Evolutionary conservation across 2,888 invertebrate species (phyloP).

Genomic region (Sclerodermus sp.): DNA sequence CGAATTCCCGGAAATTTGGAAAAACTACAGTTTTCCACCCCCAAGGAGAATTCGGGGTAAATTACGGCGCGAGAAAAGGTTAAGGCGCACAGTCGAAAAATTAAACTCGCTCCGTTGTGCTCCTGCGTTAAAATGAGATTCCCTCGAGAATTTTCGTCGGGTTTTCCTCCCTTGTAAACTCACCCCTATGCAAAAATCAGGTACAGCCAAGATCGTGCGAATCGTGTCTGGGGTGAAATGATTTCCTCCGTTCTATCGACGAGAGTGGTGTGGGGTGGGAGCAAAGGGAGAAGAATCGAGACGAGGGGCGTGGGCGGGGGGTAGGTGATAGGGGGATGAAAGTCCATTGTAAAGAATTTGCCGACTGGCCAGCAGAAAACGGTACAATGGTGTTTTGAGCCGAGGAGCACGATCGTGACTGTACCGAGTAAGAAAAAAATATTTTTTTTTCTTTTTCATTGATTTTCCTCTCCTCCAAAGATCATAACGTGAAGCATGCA

Average conservation of each 20-base stretch:
- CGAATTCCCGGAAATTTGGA: too few species aligned
- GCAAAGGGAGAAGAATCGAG: background rate
- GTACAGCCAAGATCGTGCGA: slow-evolving; percentile 23
- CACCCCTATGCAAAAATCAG: background rate
- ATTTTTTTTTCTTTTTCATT: slow-evolving; percentile 3
- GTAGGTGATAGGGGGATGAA: background rate
- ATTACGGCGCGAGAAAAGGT: too few species aligned
- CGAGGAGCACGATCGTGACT: slow-evolving; percentile 22
- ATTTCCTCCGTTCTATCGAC: background rate
- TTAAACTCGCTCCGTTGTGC: too few species aligned
- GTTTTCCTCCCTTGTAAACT: too few species aligned
- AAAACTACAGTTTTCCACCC: too few species aligned
- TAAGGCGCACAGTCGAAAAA: too few species aligned
- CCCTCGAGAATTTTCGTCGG: too few species aligned
- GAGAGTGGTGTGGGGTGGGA: background rate
- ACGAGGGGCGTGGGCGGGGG: background rate
- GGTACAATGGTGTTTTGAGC: slow-evolving; percentile 26
- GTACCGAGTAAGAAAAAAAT: slow-evolving; percentile 14
- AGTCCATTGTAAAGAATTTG: slow-evolving; percentile 36
- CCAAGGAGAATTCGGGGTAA: too few species aligned
- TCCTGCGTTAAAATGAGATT: too few species aligned
- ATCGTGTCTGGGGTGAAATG: background rate
- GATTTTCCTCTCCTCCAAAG: slow-evolving; percentile 5
- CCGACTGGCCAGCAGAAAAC: slow-evolving; percentile 41
- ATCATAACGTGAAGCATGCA: slow-evolving; percentile 26